These are phyloP conservation scores for Glareola pratincola DNA, from an alignment of 2,113 vertebrate species.

Conservation along the genomic window DNA sequence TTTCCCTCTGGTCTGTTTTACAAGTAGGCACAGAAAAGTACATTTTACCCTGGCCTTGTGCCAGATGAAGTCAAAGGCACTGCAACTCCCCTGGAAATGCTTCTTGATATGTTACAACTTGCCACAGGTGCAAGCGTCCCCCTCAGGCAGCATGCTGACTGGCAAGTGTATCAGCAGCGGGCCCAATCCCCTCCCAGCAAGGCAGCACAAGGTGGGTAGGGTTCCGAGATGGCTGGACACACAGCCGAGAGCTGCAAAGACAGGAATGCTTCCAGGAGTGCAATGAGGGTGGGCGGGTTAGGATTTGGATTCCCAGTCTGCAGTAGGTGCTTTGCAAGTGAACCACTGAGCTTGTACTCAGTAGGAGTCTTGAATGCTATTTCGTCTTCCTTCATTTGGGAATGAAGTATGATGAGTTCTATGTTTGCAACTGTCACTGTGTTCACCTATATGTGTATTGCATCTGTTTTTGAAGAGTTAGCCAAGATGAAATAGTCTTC, in stretches of 20 bases:
- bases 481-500: not conserved
- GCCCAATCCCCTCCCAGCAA: not conserved
- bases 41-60: not conserved
- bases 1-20: not conserved
- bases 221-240: not conserved
- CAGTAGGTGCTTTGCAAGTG: not conserved
- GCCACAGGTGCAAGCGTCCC: accelerated
- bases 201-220: not conserved
- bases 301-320: not conserved
- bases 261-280: not conserved
- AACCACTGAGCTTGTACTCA: not conserved
- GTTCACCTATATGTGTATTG: not conserved
- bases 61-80: not conserved
- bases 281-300: not conserved
- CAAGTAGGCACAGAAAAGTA: not conserved
- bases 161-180: not conserved
- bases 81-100: not conserved
- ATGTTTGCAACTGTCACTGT: not conserved
- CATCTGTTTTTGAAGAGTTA: not conserved
- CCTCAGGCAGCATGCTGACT: accelerated
- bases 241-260: not conserved
- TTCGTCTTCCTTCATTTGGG: not conserved
- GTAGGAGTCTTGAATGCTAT: not conserved
- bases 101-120: not conserved
- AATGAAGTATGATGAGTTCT: not conserved